Evolutionary conservation across 2,113 vertebrate species (phyloP).

Genomic region (Entomyzon cyanotis): DNA sequence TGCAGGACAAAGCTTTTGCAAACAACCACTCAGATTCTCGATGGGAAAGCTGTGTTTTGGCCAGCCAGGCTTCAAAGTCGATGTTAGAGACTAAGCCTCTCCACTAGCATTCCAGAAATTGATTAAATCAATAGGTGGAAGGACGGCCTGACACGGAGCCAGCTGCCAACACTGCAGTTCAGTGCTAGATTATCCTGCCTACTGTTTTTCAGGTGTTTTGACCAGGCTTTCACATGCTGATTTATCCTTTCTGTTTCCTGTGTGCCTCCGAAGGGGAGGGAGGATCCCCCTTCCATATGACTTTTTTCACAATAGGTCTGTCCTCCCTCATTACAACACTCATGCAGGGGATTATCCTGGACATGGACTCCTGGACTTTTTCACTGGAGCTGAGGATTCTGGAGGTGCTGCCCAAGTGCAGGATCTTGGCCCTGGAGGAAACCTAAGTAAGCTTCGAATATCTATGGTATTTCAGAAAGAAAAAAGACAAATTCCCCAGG

Average conservation of each 20-base stretch:
- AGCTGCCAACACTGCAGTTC: not conserved
- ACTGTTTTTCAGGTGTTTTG: not conserved
- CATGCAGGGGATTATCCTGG: rapidly evolving
- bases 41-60: not conserved
- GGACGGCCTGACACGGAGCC: rapidly evolving
- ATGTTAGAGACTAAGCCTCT: not conserved
- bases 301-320: not conserved
- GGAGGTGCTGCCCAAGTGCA: not conserved
- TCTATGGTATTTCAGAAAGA: not conserved
- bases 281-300: not conserved
- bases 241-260: not conserved
- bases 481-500: not conserved
- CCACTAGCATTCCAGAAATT: not conserved
- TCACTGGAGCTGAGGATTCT: not conserved
- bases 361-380: not conserved
- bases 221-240: not conserved
- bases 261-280: not conserved
- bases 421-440: not conserved
- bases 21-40: not conserved
- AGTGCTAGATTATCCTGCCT: not conserved
- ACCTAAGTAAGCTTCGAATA: not conserved
- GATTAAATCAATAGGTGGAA: not conserved
- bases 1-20: not conserved
- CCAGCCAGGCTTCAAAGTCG: not conserved
- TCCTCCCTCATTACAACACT: not conserved